Evolutionary conservation across 2,888 invertebrate species (phyloP).

Genomic region (Scaptodrosophila latifasciaeformis): DNA sequence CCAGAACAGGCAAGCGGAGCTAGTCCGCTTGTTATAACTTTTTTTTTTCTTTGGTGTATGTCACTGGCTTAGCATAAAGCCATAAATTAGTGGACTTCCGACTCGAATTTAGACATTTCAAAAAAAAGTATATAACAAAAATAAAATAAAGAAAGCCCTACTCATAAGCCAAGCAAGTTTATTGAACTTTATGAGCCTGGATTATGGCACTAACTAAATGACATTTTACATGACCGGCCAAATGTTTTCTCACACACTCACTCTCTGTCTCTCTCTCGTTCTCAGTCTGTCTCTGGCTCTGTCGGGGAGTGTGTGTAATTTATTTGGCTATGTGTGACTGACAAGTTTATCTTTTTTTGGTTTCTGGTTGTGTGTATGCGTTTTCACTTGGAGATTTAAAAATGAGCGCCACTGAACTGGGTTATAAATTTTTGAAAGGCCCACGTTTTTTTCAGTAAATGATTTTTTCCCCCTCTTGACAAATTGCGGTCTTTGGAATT

Average conservation of each 20-base stretch:
- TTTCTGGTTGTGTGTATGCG: constrained; percentile 34
- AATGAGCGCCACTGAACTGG: constrained; percentile 36
- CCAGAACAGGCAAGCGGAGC: constrained; percentile 26
- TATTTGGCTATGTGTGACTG: constrained; percentile 60
- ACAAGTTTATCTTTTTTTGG: constrained; percentile 57
- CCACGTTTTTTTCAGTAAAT: constrained; percentile 1
- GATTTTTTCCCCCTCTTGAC: background rate
- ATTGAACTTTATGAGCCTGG: constrained; percentile 60
- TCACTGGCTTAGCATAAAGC: constrained; percentile 19
- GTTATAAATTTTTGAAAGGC: constrained; percentile 31
- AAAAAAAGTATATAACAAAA: too few relatives aligned
- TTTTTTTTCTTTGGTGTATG: constrained; percentile 1
- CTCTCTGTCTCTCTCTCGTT: background rate
- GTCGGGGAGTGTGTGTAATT: constrained; percentile 25
- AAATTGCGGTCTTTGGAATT: constrained; percentile 9
- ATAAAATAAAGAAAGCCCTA: too few relatives aligned
- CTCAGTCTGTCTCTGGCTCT: background rate
- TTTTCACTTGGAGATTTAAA: constrained; percentile 42
- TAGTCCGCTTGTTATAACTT: constrained; percentile 5
- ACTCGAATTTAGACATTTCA: constrained; percentile 26
- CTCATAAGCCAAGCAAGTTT: constrained; percentile 29
- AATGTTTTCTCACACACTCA: background rate
- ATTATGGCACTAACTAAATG: constrained; percentile 30
- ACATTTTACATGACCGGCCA: constrained; percentile 12
- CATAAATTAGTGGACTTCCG: constrained; percentile 59